Evolutionary conservation across 2,113 vertebrate species (phyloP).

Genomic region (Eublepharis macularius): DNA sequence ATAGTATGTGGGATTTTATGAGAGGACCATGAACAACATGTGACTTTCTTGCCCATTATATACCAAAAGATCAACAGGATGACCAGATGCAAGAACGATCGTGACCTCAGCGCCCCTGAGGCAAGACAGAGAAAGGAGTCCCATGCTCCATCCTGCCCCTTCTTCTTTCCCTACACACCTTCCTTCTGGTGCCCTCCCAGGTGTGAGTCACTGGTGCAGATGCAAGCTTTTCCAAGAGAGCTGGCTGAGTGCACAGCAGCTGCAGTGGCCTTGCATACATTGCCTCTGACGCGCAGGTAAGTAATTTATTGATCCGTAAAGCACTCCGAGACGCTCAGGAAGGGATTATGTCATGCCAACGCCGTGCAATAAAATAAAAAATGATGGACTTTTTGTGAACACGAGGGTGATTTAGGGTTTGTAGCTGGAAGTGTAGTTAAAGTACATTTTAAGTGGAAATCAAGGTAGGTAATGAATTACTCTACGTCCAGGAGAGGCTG

Average conservation of each 20-base stretch:
- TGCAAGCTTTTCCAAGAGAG: conserved; percentile 25
- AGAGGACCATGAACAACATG: neutral
- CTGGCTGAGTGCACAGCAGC: conserved; percentile 43
- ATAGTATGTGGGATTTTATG: neutral
- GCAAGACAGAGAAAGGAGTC: neutral
- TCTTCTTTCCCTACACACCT: neutral
- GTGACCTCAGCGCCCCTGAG: fast-evolving
- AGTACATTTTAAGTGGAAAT: conserved; percentile 86
- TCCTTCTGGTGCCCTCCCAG: neutral
- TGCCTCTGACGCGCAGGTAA: conserved; percentile 73
- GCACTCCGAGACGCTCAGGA: conserved; percentile 77
- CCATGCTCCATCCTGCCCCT: neutral
- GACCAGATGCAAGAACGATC: neutral
- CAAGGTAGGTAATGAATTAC: conserved; percentile 82
- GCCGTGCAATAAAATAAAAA: conserved; percentile 80
- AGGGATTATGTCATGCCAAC: conserved; percentile 81
- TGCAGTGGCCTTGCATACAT: conserved; percentile 67
- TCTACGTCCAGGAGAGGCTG: conserved; percentile 74
- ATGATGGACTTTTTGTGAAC: conserved; percentile 82
- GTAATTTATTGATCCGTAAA: conserved; percentile 84
- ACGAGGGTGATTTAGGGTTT: conserved; percentile 79
- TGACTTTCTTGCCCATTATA: too few relatives aligned
- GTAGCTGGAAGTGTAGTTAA: conserved; percentile 81
- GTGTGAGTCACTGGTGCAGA: neutral
- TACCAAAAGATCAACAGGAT: too few relatives aligned